Evolutionary conservation across 1,140 invertebrate genomes (phyloP), one percentile per base, ranked within the genome.

Genomic region (Papilio polytes): DNA sequence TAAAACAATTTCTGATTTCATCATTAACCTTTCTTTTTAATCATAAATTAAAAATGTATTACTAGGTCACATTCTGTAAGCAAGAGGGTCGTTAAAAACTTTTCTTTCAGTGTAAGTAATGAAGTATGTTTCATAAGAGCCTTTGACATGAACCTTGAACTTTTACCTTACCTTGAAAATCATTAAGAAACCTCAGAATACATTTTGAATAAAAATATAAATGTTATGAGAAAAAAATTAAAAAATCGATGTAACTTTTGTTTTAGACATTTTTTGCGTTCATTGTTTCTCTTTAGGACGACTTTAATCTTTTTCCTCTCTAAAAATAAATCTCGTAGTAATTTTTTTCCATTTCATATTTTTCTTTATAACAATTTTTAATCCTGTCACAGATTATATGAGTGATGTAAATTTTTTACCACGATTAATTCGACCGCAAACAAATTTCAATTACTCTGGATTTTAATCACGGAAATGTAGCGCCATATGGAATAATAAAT

Each of bases 391-490:
- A 31, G 1, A 66, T 22, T 22, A 63, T 66, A 66, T 66, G 13
- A 31, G 12, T 66, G 12, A 22, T 2, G 22, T 3, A 70, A 70
- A 70, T 36, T 20, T 70, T 31, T 15, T 13, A 31, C 22, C 59
- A 31, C 31, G 63, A 36, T 1, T 70, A 12, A 70, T 70, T 70
- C 63, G 63, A 31, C 63, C 63, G 26, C 63, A 70, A 70, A 70
- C 63, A 70, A 70, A 70, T 70, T 70, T 36, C 63, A 70, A 70
- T 70, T 70, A 70, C 63, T 70, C 26, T 70, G 26, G 26, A 15
- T 15, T 70, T 70, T 70, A 70, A 70, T 70, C 31, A 70, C 26
- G 63, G 26, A 70, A 70, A 70, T 70, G 63, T 31, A 31, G 12
- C 13, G 26, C 63, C 26, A 36, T 70, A 36, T 70, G 63, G 26